Base-by-base conservation (phyloP, 2,888 invertebrate genomes). In the Hemistola chrysoprasaria region DNA sequence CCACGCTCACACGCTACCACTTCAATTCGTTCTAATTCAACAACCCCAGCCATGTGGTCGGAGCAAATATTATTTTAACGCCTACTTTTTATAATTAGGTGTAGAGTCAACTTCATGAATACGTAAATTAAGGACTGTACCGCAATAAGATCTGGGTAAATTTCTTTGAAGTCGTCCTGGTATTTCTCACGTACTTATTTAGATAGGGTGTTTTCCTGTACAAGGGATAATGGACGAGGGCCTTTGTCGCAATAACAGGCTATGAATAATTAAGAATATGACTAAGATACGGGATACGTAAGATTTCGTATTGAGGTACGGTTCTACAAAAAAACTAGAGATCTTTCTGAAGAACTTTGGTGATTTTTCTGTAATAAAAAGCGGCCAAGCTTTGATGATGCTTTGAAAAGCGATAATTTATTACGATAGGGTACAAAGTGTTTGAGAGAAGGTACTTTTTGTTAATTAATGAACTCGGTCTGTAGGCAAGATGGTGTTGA, bases 61-160 rank as follows among this genome's bases (percentile, higher is more conserved):
- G 38, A 38, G 72, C 66, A 72, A 79, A 80, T 77, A 78, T 82
- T 80, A 71, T 80, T 80, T 74, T 72, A 72, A 75, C 78, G 71
- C 71, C 69, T 68, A 50, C 59, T 76, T 77, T 78, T 78, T 74
- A 67, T 73, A 74, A 72, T 74, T 63, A 65, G 59, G 55, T 62
- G 70, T 65, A 71, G 20, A 29, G 25, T 34, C 30, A 27, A 36
- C 33, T 25, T 29, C 27, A 39, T 26, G 34, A 24, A 25, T 25
- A 22, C 25, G 10, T 5, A 20, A 27, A 20, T 9, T 5, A 20
- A 32, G 25, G 3, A 44, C 43, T 6, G 34, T 44, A 29, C 34
- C 38, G 3, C n/a, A 30, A 1, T 38, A 16, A 27, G 1, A 22
- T 26, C 8, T 6, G 1, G 1, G 7, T 0, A 21, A 8, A 5